phyloP scores from a whole-genome alignment of 2,888 invertebrate species.

The Mactromeris polynyma region DNA sequence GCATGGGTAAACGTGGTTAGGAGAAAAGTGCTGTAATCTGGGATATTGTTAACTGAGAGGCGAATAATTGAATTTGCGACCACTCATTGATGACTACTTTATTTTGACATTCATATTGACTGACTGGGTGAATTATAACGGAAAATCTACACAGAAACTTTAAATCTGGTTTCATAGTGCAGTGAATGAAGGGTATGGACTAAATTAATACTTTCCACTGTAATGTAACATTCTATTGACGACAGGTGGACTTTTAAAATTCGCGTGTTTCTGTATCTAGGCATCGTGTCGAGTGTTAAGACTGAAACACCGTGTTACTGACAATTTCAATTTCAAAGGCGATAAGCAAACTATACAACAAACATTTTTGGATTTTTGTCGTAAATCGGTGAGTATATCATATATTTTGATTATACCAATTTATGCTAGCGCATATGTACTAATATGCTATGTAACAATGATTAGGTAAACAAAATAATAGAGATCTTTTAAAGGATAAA shows the following conservation, averaged over 20 bases:
- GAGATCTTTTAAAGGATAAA: neutral
- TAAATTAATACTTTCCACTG: conserved; percentile 6
- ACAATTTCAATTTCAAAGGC: neutral
- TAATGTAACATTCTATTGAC: neutral
- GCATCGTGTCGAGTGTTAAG: neutral
- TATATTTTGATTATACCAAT: neutral
- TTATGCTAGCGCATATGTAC: too few species aligned
- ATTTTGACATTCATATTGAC: neutral
- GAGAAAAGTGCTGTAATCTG: neutral
- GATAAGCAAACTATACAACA: neutral
- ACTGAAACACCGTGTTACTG: neutral
- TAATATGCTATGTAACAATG: neutral
- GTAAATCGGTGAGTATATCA: neutral
- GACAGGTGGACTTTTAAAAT: neutral
- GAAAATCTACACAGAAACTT: neutral
- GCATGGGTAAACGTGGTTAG: neutral
- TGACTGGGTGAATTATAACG: neutral
- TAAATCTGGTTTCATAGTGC: neutral
- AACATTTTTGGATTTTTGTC: neutral
- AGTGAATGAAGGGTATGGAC: neutral
- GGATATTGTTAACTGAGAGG: neutral
- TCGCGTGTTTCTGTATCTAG: neutral
- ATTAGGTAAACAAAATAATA: neutral
- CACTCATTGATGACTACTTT: neutral
- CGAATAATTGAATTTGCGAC: neutral